phyloP scores from a whole-genome alignment of 2,113 vertebrate species.

The Haplotaxodon microlepis region DNA sequence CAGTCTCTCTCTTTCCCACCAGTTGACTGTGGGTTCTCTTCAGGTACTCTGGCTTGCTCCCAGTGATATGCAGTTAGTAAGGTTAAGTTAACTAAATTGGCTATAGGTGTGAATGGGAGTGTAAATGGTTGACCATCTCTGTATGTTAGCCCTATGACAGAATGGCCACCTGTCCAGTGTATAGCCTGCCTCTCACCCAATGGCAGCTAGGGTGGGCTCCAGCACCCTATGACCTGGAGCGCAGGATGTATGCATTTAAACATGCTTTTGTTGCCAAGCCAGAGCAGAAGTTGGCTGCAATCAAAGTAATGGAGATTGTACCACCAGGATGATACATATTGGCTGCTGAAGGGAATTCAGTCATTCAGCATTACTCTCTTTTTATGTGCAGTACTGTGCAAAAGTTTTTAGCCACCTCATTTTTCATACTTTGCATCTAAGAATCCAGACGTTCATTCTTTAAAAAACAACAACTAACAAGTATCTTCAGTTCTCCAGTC shows the following conservation, averaged over 20 bases:
- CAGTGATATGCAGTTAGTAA: neutral
- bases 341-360: neutral
- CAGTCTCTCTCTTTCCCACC: neutral
- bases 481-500: neutral
- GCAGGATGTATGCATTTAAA: neutral
- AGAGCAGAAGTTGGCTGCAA: neutral
- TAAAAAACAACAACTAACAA: neutral
- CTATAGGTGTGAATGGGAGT: neutral
- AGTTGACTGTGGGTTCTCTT: neutral
- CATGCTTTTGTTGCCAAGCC: neutral
- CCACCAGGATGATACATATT: neutral
- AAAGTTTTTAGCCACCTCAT: neutral
- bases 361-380: neutral
- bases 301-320: neutral
- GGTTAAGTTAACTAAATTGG: neutral
- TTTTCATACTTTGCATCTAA: neutral
- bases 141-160: neutral
- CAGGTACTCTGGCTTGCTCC: neutral
- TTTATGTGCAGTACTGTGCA: neutral
- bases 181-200: neutral
- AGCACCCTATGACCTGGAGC: neutral
- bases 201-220: neutral
- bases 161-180: neutral
- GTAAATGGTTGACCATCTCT: neutral
- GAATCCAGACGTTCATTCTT: neutral